Evolutionary conservation across 2,888 invertebrate species (phyloP).

Genomic region (Halictus ligatus): DNA sequence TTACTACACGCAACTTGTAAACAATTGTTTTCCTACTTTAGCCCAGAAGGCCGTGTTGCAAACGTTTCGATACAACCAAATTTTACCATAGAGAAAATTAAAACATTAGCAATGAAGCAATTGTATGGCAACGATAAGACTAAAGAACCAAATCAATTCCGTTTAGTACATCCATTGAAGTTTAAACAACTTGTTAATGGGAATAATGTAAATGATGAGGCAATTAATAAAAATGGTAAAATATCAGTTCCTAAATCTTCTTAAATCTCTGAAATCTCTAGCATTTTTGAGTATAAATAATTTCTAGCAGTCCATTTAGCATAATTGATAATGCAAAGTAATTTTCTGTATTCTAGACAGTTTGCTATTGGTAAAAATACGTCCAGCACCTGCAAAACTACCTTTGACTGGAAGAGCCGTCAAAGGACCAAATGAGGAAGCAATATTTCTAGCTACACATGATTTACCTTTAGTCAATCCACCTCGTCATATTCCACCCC

Average conservation of each 20-base stretch:
- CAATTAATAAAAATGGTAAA: slow-evolving; percentile 76
- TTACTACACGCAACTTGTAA: background rate
- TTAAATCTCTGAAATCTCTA: background rate
- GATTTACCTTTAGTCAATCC: slow-evolving; percentile 80
- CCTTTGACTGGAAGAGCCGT: slow-evolving; percentile 79
- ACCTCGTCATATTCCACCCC: slow-evolving; percentile 81
- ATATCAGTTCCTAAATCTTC: background rate
- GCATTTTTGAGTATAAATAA: background rate
- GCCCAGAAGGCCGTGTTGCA: slow-evolving; percentile 77
- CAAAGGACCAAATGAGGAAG: slow-evolving; percentile 84
- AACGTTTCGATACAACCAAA: slow-evolving; percentile 74
- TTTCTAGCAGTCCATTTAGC: too few species aligned
- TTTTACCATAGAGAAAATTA: slow-evolving; percentile 78
- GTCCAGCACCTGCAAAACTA: slow-evolving; percentile 64
- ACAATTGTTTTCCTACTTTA: slow-evolving; percentile 45
- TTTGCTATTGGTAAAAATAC: slow-evolving; percentile 77
- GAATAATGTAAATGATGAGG: slow-evolving; percentile 74
- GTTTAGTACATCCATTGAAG: slow-evolving; percentile 75
- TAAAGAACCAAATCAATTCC: slow-evolving; percentile 72
- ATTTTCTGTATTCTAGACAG: slow-evolving; percentile 74
- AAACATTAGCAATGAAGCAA: slow-evolving; percentile 77
- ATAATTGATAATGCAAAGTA: background rate
- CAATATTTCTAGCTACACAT: slow-evolving; percentile 85
- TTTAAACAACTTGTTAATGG: slow-evolving; percentile 76
- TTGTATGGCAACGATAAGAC: slow-evolving; percentile 77